A percentile compares a stretch with the other conserved stretches of the same genome.
phyloP scores from a whole-genome alignment of 1,140 invertebrate species.

The Cyphomyrmex costatus region DNA sequence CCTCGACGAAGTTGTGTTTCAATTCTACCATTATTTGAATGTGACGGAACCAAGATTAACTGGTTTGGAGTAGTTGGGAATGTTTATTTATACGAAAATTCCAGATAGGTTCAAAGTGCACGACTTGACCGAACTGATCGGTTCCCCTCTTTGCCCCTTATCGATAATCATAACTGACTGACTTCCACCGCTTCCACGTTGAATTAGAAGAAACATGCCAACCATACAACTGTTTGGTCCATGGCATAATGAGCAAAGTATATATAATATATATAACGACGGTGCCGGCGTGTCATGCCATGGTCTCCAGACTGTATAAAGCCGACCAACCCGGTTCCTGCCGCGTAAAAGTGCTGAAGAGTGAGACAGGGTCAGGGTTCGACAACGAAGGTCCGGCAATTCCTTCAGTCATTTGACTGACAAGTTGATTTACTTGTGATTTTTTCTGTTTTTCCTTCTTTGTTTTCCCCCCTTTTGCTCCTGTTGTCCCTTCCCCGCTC shows the following conservation, averaged over 20 bases:
- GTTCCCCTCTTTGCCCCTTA: neutral
- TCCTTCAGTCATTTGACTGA: neutral
- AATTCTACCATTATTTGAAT: too few relatives aligned
- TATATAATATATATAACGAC: neutral
- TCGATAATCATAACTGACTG: neutral
- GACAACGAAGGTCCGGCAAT: neutral
- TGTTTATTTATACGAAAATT: slow-evolving; percentile 8
- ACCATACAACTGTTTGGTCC: slow-evolving; percentile 19
- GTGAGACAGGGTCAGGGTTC: neutral
- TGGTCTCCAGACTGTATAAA: neutral
- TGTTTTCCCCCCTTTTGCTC: neutral
- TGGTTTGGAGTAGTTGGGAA: neutral
- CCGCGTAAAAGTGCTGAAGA: neutral
- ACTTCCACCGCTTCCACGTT: too few relatives aligned
- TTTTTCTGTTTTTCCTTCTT: neutral
- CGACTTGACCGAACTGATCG: neutral
- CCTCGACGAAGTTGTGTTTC: too few relatives aligned
- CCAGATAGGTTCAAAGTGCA: neutral
- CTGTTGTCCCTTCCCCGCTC: neutral
- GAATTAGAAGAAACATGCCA: neutral
- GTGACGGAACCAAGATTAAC: too few relatives aligned
- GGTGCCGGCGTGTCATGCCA: neutral
- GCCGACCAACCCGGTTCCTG: neutral
- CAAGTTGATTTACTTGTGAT: neutral
- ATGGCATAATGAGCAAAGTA: slow-evolving; percentile 5